Evolutionary conservation across 2,888 invertebrate genomes (phyloP), one percentile per base, ranked within the genome.

Genomic region (Corbicula japonica): DNA sequence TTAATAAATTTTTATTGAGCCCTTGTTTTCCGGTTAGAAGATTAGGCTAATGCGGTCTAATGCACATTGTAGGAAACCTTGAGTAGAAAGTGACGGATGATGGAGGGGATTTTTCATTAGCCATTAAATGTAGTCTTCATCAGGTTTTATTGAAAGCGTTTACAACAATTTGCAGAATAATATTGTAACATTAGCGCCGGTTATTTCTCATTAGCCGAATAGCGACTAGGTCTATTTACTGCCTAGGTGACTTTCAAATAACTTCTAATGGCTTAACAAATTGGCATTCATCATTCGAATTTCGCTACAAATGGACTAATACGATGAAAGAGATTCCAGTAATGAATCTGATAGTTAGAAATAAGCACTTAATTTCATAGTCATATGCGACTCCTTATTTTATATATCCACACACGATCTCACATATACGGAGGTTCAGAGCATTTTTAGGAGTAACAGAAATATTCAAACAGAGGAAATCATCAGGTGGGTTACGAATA

Each of bases 1-100:
- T 83, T 83, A 83, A 83, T 83, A 83, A 80, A 83, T 80, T 83
- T 66, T 83, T 80, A 83, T 83, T 83, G 79, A 83, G 74, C 83
- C 60, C 70, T 61, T 71, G 62, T 46, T 71, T 80, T 83, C 79
- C 79, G 83, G 83, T 76, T 35, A 44, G 41, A 23, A 60, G 76
- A 76, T 83, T 77, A 76, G 30, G 71, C 63, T 83, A 83, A 83
- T 83, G 83, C 77, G 71, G 56, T 52, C 79, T 83, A 79, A 83
- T 80, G 83, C 83, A 76, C 73, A 63, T 72, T 41, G 54, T 50
- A 48, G 72, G 58, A 58, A 72, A 56, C 32, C 12, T 30, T 10
- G 28, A 56, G 66, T 61, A 75, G 66, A 70, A 41, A 46, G n/a
- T 75, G 48, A 44, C 54, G 69, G 63, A 60, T 76, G 80, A 76